These are phyloP conservation scores for Biston stratarius DNA, from an alignment of 2,888 invertebrate species.

Conservation along the genomic window DNA sequence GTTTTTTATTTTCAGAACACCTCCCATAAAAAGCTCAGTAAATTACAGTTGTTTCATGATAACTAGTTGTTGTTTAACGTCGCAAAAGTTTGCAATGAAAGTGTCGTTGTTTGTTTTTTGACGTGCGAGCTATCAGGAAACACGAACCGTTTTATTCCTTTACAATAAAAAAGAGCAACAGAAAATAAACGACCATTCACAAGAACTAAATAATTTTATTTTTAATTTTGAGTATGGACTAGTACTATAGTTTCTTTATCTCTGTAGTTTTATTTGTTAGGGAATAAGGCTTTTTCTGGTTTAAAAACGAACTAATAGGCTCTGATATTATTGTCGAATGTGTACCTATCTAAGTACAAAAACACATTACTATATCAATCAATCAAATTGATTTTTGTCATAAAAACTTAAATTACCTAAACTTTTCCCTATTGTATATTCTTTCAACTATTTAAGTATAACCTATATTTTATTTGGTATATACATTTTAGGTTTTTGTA, in stretches of 20 bases:
- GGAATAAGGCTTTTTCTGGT: no score
- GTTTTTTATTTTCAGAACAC: conserved; percentile 13
- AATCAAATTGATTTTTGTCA: no score
- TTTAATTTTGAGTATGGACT: no score
- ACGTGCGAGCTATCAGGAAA: conserved; percentile 7
- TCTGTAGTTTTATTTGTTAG: not conserved
- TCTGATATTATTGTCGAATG: no score
- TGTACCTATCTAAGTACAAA: no score
- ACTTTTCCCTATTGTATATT: no score
- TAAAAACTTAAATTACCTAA: no score
- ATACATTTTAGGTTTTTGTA: not conserved
- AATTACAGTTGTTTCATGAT: conserved; percentile 21
- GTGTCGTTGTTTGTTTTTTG: conserved; percentile 9
- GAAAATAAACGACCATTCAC: not conserved
- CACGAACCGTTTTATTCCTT: conserved; percentile 2
- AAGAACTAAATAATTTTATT: not conserved
- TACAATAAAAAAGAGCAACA: not conserved
- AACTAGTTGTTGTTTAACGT: conserved; percentile 18
- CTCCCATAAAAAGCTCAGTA: conserved; percentile 16
- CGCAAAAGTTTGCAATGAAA: conserved; percentile 18
- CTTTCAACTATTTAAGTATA: no score
- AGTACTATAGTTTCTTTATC: no score
- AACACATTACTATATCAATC: no score
- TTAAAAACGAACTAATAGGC: no score
- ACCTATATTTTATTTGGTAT: no score